These are phyloP conservation scores for Hoplostethus atlanticus DNA, from an alignment of 2,797 vertebrate species.

Conservation along the genomic window DNA sequence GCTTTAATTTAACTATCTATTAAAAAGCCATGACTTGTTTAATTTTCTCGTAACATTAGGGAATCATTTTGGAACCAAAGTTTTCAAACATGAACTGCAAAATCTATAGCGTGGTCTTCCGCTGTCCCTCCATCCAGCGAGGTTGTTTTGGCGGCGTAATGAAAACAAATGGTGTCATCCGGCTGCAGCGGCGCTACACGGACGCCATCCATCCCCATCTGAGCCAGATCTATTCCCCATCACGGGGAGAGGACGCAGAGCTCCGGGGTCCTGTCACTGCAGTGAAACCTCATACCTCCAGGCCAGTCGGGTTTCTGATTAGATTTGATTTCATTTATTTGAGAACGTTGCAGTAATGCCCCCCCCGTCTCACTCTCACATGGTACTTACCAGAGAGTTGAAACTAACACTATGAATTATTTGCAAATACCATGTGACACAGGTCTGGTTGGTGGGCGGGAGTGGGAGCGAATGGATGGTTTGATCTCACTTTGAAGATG, in stretches of 20 bases:
- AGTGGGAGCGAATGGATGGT: not conserved
- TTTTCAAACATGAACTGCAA: not conserved
- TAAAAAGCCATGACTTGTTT: no score
- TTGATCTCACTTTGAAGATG: no score
- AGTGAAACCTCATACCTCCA: conserved; percentile 3
- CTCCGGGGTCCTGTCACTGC: conserved; percentile 20
- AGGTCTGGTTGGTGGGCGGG: not conserved
- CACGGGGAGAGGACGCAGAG: conserved; percentile 16
- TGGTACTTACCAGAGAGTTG: not conserved
- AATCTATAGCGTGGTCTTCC: conserved; percentile 35
- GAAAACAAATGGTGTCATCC: conserved; percentile 74
- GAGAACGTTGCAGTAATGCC: not conserved
- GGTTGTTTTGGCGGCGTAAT: conserved; percentile 62
- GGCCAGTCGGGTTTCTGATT: not conserved
- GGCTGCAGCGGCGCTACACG: conserved; percentile 22
- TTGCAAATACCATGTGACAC: not conserved
- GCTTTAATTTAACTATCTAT: no score
- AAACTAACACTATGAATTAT: not conserved
- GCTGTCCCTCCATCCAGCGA: not conserved
- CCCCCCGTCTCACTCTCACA: no score
- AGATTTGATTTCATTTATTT: not conserved
- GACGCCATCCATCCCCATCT: conserved; percentile 71
- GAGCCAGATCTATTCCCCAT: conserved; percentile 49
- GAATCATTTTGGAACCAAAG: no score
- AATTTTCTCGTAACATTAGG: no score